Base-by-base conservation (phyloP, 1,140 invertebrate species). In the Macrotrachela quadricornifera region DNA sequence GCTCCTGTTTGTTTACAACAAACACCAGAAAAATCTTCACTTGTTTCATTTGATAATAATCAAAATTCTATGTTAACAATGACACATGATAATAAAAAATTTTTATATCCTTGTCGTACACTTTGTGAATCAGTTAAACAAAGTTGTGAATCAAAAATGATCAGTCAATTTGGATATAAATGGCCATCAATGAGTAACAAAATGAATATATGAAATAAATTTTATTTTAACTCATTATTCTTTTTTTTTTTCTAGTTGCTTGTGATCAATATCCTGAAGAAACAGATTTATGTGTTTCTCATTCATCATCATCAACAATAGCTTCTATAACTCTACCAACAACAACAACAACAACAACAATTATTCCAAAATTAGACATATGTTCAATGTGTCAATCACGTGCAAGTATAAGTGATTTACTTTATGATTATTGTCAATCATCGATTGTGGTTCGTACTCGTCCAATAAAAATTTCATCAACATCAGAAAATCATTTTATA, bases 181-280 rank as follows among this genome's bases (percentile, higher is more conserved):
- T 81, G 79, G 80, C 79, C 79, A 0, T 73, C 76, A 30, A 80
- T 81, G 74, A 67, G 81, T 44, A 48, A 53, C 8, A 4, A n/a
- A 4, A 30, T 30, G 21, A 30, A 30, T 30, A 30, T 4, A 4
- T 30, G 2, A 4, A 30, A 2, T 4, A 30, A 30, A 30, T 30
- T 30, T 30, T 30, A 2, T 30, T 8, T 30, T 4, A 4, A 30
- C 21, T 30, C 8, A n/a, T 30, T 30, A 30, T 30, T 30, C 21
- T 30, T 30, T 30, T 30, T 8, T 30, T 30, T 30, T 30, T 8
- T 30, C 8, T 8, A 30, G 21, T 30, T 30, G 21, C 21, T 40
- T 53, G 51, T 40, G 37, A 30, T 16, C 45, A 47, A 18, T 53
- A 46, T 43, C 51, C 51, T 11, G 40, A 46, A 11, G 48, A 49